A percentile compares a stretch with the other conserved stretches of the same genome.
Evolutionary conservation across 1,140 invertebrate genomes (phyloP).

Genomic region (Sitobion miscanthi): DNA sequence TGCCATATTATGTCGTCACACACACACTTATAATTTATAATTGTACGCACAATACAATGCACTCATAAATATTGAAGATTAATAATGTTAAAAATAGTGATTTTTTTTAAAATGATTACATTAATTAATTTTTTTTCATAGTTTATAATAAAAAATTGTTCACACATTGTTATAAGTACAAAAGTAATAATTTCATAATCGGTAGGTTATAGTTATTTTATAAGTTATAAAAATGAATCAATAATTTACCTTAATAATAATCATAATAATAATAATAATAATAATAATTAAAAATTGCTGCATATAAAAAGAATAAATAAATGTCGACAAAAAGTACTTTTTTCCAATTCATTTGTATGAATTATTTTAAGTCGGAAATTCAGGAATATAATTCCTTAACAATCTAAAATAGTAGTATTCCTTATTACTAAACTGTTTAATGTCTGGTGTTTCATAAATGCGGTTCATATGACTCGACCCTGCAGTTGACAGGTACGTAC

Average conservation of each 20-base stretch:
- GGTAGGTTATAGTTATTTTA: not conserved
- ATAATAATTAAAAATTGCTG: not conserved
- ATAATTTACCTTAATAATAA: not conserved
- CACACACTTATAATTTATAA: not conserved
- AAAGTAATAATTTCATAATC: not conserved
- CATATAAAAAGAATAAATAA: not conserved
- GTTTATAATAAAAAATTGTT: not conserved
- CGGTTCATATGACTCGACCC: not conserved
- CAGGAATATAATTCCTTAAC: not conserved
- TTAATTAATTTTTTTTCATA: not conserved
- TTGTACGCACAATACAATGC: not conserved
- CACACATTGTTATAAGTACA: not conserved
- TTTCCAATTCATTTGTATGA: not conserved
- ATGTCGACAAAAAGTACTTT: not conserved
- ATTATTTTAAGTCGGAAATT: not conserved
- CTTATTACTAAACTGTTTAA: constrained; percentile 18
- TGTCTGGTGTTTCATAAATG: not conserved
- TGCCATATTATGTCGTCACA: not conserved
- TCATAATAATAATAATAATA: not conserved
- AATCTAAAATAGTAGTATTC: constrained; percentile 6
- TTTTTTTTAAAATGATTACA: not conserved
- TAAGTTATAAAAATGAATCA: constrained; percentile 11
- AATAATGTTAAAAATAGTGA: not conserved
- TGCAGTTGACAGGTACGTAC: not conserved
- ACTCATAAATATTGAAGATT: not conserved